phyloP scores from a whole-genome alignment of 2,797 vertebrate species.

The Dromococcyx pavoninus region DNA sequence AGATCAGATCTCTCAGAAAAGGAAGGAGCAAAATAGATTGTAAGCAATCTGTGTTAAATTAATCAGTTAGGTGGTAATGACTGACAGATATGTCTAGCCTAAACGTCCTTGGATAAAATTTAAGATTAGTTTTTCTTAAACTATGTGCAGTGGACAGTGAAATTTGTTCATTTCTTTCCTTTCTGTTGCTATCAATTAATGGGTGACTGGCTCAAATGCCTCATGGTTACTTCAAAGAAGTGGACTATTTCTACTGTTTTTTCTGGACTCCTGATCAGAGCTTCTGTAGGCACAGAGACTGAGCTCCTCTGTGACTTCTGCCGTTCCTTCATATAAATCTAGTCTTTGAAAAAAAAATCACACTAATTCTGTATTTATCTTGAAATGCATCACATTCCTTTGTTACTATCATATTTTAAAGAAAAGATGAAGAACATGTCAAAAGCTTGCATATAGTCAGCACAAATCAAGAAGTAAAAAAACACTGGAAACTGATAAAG shows the following conservation, averaged over 20 bases:
- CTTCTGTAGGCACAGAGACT: neutral
- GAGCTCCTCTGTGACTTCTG: neutral
- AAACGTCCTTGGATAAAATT: neutral
- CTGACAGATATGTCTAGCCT: neutral
- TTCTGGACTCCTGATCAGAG: neutral
- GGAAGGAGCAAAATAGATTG: neutral
- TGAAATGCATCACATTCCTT: neutral
- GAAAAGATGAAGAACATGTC: neutral
- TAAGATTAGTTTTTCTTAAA: neutral
- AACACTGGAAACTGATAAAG: neutral
- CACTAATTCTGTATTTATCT: neutral
- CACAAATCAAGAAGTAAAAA: neutral
- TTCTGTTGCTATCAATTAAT: neutral
- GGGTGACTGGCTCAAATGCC: neutral
- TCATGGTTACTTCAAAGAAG: neutral
- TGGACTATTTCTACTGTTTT: neutral
- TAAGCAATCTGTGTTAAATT: neutral
- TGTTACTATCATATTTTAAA: neutral
- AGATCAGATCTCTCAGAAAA: conserved; percentile 23
- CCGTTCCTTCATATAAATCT: neutral
- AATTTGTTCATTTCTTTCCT: neutral
- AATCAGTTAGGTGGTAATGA: neutral
- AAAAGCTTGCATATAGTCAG: neutral
- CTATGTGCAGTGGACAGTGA: neutral
- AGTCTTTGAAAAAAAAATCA: neutral